Conservation (phyloP, 2,888 invertebrate species). For the Ceriagrion tenellum region DNA sequence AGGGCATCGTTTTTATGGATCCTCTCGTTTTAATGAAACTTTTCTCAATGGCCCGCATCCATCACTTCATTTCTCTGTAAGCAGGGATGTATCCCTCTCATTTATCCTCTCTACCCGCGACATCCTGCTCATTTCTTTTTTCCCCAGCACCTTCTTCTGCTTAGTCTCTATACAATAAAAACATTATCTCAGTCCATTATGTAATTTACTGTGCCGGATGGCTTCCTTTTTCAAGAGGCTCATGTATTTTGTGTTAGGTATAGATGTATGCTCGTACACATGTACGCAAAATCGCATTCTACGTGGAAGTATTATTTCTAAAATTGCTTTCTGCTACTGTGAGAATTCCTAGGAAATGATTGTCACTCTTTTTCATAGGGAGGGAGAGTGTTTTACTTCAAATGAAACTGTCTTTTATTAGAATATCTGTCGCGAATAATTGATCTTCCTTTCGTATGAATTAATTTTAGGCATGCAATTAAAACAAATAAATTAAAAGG, state of each 20-base stretch:
- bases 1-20: background rate
- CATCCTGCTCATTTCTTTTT: background rate
- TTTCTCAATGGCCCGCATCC: background rate
- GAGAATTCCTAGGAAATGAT: too few species aligned
- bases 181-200: background rate
- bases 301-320: too few species aligned
- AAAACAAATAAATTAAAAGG: too few species aligned
- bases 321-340: too few species aligned
- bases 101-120: background rate
- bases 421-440: too few species aligned
- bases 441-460: too few species aligned
- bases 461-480: too few species aligned
- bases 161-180: background rate
- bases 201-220: background rate
- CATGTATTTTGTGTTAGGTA: background rate
- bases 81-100: background rate
- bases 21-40: background rate
- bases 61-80: background rate
- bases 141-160: background rate
- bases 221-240: background rate
- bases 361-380: too few species aligned
- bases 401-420: too few species aligned
- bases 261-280: too few species aligned
- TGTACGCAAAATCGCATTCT: too few species aligned
- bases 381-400: too few species aligned